A percentile compares a stretch with the other conserved stretches of the same genome.
Conservation (phyloP, 2,113 vertebrate species). For the Upupa epops region DNA sequence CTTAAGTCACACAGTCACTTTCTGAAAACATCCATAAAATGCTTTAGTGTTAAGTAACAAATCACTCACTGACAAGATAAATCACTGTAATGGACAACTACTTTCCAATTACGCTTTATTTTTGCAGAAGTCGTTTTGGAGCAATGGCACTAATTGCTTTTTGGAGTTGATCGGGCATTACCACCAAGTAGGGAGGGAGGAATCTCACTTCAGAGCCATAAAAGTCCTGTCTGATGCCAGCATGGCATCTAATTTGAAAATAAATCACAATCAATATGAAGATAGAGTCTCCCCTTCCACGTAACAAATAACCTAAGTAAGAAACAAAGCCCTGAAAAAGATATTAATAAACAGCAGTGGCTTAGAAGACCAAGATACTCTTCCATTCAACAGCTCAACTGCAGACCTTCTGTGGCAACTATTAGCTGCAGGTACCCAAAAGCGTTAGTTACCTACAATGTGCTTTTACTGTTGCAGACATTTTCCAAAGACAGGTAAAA, state of each 20-base stretch:
- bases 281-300: not conserved
- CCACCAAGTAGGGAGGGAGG: not conserved
- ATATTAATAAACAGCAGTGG: not conserved
- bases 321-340: not conserved
- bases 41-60: conserved; percentile 57
- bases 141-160: conserved; percentile 40
- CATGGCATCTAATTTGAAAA: conserved; percentile 12
- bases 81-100: conserved; percentile 52
- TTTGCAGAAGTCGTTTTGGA: conserved; percentile 47
- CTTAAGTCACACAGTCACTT: conserved; percentile 46
- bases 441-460: not conserved
- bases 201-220: not conserved
- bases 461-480: not conserved
- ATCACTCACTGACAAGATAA: conserved; percentile 52
- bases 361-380: not conserved
- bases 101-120: conserved; percentile 56
- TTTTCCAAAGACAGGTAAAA: not conserved
- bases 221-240: conserved; percentile 35
- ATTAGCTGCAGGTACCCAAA: not conserved
- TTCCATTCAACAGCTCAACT: not conserved
- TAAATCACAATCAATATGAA: conserved; percentile 40
- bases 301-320: conserved; percentile 18
- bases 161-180: conserved; percentile 57
- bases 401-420: not conserved
- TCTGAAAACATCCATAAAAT: conserved; percentile 54